Base-by-base conservation (phyloP, 2,888 invertebrate genomes). In the Acronicta psi region DNA sequence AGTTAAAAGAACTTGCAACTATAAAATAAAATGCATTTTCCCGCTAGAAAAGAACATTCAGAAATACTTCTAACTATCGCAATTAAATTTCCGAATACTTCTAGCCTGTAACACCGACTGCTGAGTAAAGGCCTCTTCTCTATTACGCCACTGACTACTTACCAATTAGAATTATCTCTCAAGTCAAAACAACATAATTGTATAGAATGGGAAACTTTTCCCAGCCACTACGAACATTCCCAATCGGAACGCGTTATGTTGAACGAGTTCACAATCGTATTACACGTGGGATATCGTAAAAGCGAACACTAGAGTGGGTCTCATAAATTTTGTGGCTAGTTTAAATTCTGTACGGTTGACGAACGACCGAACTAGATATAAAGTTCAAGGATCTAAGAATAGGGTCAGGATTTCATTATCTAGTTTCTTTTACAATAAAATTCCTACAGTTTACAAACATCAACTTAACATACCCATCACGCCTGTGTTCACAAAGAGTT, bases 281-380 rank as follows among this genome's bases (percentile, higher is more conserved):
- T 41, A 46, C 50, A 70, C 66, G 56, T 45, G 36, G 44, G 49
- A 45, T 57, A 43, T 47, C 64, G 54, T 75, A 77, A 71, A 77
- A 49, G 46, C 29, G 17, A 65, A 52, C 49, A 40, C 14, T 50
- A 29, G 20, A 51, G 67, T 37, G 47, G 31, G 55, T 55, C 52
- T 69, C 69, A 74, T 71, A 77, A 69, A 79, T 68, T 73, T 55
- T 62, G 64, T 60, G 60, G 60, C 40, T 65, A 59, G 77, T 70
- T 78, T 51, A 44, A 60, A 76, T 69, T 60, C 52, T 53, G 46
- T 23, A 50, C 60, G 58, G 45, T 69, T 73, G 69, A 74, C 55
- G 75, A 59, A 68, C 65, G 57, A 54, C 23, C 13, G 11, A 14
- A 31, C 42, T 49, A 49, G 38, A 52, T 47, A 59, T 61, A 23